Conservation (phyloP, 2,113 vertebrate genomes). For the Pelusios castaneus region DNA sequence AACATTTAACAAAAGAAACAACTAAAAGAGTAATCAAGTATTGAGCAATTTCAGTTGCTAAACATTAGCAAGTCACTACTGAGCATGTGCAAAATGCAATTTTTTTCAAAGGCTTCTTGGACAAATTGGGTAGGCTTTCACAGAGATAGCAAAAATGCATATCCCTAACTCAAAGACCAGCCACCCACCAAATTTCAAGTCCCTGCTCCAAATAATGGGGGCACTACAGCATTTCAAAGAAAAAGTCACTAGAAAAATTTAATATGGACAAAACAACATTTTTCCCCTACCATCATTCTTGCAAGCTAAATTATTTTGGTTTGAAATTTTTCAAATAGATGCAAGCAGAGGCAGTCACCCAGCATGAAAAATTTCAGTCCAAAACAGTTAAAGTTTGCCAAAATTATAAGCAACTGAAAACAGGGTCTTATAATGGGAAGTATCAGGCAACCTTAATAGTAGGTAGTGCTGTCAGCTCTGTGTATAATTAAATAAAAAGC, state of each 20-base stretch:
- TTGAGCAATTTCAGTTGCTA: background rate
- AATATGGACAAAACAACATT: background rate
- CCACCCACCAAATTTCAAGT: background rate
- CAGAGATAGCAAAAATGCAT: conserved; percentile 9
- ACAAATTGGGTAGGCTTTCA: conserved; percentile 4
- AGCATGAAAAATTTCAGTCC: background rate
- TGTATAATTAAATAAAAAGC: background rate
- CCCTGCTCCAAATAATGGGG: conserved; percentile 3
- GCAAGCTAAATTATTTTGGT: rapidly evolving
- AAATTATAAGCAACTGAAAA: background rate
- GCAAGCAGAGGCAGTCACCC: background rate
- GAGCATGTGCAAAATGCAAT: background rate
- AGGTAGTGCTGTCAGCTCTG: background rate
- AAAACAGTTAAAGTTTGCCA: background rate
- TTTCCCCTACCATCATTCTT: background rate
- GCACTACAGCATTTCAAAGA: background rate
- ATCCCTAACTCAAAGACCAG: background rate
- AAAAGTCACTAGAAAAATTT: background rate
- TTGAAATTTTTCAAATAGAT: background rate
- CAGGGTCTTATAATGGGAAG: background rate
- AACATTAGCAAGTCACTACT: background rate
- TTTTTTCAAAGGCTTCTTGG: background rate
- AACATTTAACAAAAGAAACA: background rate
- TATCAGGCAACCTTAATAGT: background rate
- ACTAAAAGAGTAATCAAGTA: background rate